Conservation (phyloP, 2,888 invertebrate species). For the Lithophane leautieri region DNA sequence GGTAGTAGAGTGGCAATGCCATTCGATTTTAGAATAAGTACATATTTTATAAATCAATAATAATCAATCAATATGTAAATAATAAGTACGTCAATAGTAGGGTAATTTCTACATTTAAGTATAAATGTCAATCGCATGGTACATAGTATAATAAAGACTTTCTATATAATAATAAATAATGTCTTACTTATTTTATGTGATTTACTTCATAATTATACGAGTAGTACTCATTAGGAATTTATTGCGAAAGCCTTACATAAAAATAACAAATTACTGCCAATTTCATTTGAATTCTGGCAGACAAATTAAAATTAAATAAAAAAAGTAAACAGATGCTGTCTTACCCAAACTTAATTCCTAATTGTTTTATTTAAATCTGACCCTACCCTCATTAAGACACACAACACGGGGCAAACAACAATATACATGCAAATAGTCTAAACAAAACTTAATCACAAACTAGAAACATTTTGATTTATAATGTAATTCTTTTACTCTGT, state of each 20-base stretch:
- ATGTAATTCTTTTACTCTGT: slow-evolving; percentile 24
- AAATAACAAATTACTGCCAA: too few relatives aligned
- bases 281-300: background rate
- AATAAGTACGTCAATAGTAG: too few relatives aligned
- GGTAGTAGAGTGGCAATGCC: background rate
- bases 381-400: slow-evolving; percentile 11
- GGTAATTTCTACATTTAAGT: too few relatives aligned
- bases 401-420: slow-evolving; percentile 26
- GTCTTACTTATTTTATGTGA: too few relatives aligned
- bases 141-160: too few relatives aligned
- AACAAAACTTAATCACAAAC: slow-evolving; percentile 17
- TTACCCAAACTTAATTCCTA: background rate
- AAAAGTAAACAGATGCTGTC: background rate
- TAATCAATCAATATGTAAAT: background rate
- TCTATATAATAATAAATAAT: too few relatives aligned
- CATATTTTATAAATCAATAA: too few relatives aligned
- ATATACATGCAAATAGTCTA: background rate
- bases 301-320: too few relatives aligned
- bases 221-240: too few relatives aligned
- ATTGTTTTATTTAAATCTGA: slow-evolving; percentile 7
- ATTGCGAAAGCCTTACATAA: too few relatives aligned
- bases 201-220: too few relatives aligned
- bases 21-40: background rate
- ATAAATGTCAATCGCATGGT: too few relatives aligned
- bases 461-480: slow-evolving; percentile 35